Evolutionary conservation across 2,797 vertebrate genomes (phyloP).

Genomic region (Pogoniulus pusillus): DNA sequence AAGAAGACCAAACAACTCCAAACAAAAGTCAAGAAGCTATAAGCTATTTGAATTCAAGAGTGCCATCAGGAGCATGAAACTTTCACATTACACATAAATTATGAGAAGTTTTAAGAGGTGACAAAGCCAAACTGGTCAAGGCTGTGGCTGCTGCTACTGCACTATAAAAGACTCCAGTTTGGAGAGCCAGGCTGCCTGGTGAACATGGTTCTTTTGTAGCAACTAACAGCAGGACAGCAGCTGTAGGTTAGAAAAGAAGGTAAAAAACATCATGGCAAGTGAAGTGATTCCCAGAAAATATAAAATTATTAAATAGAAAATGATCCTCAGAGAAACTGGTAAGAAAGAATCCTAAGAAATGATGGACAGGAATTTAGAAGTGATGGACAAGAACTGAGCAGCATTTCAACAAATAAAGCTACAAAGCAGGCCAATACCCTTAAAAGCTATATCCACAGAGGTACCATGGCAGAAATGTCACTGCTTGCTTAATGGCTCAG

Average conservation of each 20-base stretch:
- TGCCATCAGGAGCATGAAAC: neutral
- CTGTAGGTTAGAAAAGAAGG: neutral
- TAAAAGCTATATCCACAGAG: neutral
- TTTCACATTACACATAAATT: neutral
- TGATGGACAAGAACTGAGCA: neutral
- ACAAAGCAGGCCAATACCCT: neutral
- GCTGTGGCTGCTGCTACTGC: neutral
- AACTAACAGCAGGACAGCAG: neutral
- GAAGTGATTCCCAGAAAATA: neutral
- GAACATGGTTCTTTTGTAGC: neutral
- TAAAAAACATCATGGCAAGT: neutral
- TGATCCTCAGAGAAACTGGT: neutral
- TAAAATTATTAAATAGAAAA: neutral
- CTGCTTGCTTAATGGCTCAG: conserved; percentile 5
- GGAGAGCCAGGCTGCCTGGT: neutral
- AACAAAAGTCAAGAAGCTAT: neutral
- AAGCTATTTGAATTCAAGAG: neutral
- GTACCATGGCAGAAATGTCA: neutral
- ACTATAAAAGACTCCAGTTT: neutral
- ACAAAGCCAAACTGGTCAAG: neutral
- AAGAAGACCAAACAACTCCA: neutral
- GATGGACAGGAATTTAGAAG: neutral
- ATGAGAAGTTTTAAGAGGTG: neutral
- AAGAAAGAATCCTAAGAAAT: neutral
- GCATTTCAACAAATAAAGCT: conserved; percentile 3